phyloP scores from a whole-genome alignment of 1,140 invertebrate species.

The Drosophila sucinea region DNA sequence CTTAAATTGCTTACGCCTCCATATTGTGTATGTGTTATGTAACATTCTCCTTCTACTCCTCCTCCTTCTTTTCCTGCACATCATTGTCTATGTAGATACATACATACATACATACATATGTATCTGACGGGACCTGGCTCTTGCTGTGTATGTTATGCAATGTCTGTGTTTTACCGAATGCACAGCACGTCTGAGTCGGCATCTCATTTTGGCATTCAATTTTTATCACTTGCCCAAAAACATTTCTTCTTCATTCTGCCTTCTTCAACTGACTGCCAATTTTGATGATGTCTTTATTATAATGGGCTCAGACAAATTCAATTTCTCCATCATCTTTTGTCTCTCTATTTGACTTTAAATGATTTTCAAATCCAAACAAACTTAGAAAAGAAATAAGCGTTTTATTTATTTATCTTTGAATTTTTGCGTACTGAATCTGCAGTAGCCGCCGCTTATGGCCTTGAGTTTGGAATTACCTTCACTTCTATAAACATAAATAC shows the following conservation, averaged over 20 bases:
- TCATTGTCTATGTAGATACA: too few species aligned
- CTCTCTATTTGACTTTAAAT: constrained; percentile 47
- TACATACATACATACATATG: background rate
- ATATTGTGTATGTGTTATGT: constrained; percentile 52
- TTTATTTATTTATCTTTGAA: constrained; percentile 28
- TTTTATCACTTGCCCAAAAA: constrained; percentile 43
- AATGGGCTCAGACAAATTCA: constrained; percentile 68
- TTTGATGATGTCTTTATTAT: constrained; percentile 70
- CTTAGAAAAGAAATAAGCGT: background rate
- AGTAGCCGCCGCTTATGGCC: constrained; percentile 29
- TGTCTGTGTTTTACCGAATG: constrained; percentile 35
- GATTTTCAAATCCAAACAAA: constrained; percentile 23
- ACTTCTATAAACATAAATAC: constrained; percentile 4
- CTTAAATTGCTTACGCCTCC: constrained; percentile 51
- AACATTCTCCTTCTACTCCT: constrained; percentile 28
- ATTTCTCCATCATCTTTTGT: constrained; percentile 53
- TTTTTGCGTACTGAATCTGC: constrained; percentile 45
- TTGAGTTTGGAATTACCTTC: constrained; percentile 38
- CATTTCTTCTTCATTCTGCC: constrained; percentile 24
- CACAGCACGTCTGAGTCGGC: constrained; percentile 43
- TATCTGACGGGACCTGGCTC: constrained; percentile 4
- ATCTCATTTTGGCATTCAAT: constrained; percentile 54
- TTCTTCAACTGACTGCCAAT: constrained; percentile 26
- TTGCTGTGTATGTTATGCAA: constrained; percentile 43
- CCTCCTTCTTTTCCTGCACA: background rate